phyloP scores from a whole-genome alignment of 2,113 vertebrate genomes.

The Nymphicus hollandicus region DNA sequence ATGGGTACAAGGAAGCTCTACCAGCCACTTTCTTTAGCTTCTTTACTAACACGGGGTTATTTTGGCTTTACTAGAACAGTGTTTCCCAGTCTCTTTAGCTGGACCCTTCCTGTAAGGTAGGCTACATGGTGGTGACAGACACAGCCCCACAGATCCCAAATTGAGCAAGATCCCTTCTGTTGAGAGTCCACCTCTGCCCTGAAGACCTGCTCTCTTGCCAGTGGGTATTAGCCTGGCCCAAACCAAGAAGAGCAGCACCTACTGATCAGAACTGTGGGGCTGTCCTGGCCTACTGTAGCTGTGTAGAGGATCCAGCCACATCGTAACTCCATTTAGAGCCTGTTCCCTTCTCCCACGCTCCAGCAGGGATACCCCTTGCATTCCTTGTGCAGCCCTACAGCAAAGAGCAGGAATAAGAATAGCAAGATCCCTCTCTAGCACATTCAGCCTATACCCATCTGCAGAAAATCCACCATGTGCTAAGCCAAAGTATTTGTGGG shows the following conservation, averaged over 20 bases:
- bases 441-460: neutral
- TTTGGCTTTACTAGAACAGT: neutral
- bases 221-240: no score
- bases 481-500: neutral
- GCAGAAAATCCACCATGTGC: neutral
- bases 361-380: neutral
- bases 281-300: neutral
- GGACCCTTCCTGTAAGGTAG: neutral
- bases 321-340: rapidly evolving
- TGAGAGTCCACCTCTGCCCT: neutral
- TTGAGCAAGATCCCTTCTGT: rapidly evolving
- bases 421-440: neutral
- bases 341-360: rapidly evolving
- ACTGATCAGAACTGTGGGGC: neutral
- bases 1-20: neutral
- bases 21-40: neutral
- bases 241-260: neutral
- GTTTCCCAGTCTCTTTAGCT: neutral
- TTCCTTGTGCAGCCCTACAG: rapidly evolving
- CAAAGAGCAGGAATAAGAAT: neutral
- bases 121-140: neutral
- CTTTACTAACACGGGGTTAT: neutral
- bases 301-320: neutral
- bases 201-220: neutral
- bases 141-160: rapidly evolving